Conservation (phyloP, 1,140 invertebrate genomes). For the Hyposmocoma kahamanoa region DNA sequence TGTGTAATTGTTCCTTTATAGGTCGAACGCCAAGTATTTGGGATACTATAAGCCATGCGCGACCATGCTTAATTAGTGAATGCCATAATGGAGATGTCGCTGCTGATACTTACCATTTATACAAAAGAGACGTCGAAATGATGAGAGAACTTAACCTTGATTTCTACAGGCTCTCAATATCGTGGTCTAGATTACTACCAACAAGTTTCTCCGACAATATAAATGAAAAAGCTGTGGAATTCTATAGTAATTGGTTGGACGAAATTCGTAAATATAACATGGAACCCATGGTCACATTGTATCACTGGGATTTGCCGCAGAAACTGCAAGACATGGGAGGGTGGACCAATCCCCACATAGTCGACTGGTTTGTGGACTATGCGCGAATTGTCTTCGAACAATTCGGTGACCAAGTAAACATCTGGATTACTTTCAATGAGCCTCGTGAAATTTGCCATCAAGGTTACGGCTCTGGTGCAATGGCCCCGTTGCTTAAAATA, state of each 20-base stretch:
- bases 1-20: slow-evolving; percentile 21
- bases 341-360: slow-evolving; percentile 77
- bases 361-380: slow-evolving; percentile 77
- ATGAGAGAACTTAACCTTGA: slow-evolving; percentile 68
- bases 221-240: slow-evolving; percentile 75
- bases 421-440: slow-evolving; percentile 83
- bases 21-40: slow-evolving; percentile 76
- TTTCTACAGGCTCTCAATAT: slow-evolving; percentile 79
- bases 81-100: slow-evolving; percentile 69
- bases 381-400: slow-evolving; percentile 74
- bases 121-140: slow-evolving; percentile 73
- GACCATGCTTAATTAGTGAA: slow-evolving; percentile 70
- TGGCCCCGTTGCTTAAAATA: slow-evolving; percentile 68
- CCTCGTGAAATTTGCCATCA: slow-evolving; percentile 75
- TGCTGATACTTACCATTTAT: slow-evolving; percentile 50
- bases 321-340: slow-evolving; percentile 77
- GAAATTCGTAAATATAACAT: slow-evolving; percentile 73
- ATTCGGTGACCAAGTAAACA: slow-evolving; percentile 77
- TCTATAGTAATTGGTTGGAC: slow-evolving; percentile 78
- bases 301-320: slow-evolving; percentile 80
- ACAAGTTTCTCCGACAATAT: slow-evolving; percentile 73
- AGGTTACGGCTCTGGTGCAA: slow-evolving; percentile 71
- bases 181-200: slow-evolving; percentile 78
- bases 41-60: slow-evolving; percentile 69
- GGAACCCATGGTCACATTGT: slow-evolving; percentile 76